Base-by-base conservation (phyloP, 1,140 invertebrate genomes). In the Caenorhabditis latens region DNA sequence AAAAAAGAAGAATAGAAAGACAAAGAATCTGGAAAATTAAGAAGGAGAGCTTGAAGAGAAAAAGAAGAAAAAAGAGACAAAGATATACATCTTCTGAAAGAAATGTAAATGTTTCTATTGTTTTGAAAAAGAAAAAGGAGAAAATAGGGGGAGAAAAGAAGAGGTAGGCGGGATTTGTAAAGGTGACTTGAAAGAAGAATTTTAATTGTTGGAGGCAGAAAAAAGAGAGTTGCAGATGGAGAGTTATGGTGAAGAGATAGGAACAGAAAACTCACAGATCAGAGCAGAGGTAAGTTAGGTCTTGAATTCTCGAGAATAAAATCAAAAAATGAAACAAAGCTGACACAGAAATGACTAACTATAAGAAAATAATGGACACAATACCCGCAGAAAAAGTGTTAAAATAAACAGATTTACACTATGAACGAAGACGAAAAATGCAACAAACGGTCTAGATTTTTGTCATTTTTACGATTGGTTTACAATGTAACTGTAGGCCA, bases 21-120 rank as follows among this genome's bases (percentile, higher is more conserved):
- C 67, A 75, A 75, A 75, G 67, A 75, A 75, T 75, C 67, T 75
- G 67, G 40, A 75, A 75, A 75, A 75, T n/a, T 75, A 24, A 65
- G 63, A 65, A n/a, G 11, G 67, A 46, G 67, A 75, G 67, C 16
- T 75, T 48, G 43, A 75, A 67, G 63, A 9, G 32, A 67, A 40
- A 40, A 21, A 32, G 32, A 75, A 75, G 67, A 48, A 75, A n/a
- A 32, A 58, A n/a, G n/a, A 58, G 57, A 16, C 1, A 40, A n/a
- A 65, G 61, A 65, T 65, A 65, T 65, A 65, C 43, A 75, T 75
- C 67, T 75, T 32, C 24, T 67, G 11, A 46, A 21, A 46, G 43
- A 43, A 53, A 75, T 46, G 67, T 6, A 75, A 75, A 46, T 43
- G 67, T 48, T 75, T 75, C 67, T 75, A 75, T 75, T 75, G 67